Conservation (phyloP, 2,797 vertebrate species). For the Clarias laeviceps region DNA sequence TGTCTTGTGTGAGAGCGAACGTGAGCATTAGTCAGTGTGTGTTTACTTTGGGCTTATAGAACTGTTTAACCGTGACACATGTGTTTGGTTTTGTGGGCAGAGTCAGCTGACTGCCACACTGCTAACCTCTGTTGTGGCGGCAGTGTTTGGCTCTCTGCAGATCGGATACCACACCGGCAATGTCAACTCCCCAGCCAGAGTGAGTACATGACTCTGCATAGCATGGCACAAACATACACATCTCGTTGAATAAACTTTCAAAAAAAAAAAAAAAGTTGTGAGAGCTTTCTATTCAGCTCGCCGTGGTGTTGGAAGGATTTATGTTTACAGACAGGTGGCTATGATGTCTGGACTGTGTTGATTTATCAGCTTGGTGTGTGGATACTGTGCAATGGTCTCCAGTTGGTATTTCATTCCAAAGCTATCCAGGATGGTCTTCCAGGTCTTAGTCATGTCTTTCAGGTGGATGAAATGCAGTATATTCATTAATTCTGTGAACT, state of each 20-base stretch:
- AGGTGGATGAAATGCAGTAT: slow-evolving; percentile 46
- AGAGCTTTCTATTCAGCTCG: slow-evolving; percentile 50
- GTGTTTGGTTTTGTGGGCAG: slow-evolving; percentile 57
- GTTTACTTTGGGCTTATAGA: slow-evolving; percentile 24
- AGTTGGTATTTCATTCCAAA: slow-evolving; percentile 33
- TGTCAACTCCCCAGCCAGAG: slow-evolving; percentile 78
- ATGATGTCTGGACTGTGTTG: slow-evolving; percentile 57
- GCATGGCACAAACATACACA: slow-evolving; percentile 54
- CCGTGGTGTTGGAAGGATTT: slow-evolving; percentile 39
- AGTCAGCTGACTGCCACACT: slow-evolving; percentile 71
- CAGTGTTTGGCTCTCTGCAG: slow-evolving; percentile 78
- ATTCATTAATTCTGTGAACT: slow-evolving; percentile 31
- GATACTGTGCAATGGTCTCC: slow-evolving; percentile 33
- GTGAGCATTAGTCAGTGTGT: neutral
- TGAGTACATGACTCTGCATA: slow-evolving; percentile 55
- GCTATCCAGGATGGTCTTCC: slow-evolving; percentile 39
- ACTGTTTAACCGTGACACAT: slow-evolving; percentile 18
- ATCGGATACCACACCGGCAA: slow-evolving; percentile 82
- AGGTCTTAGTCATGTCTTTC: slow-evolving; percentile 58
- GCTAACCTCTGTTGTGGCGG: slow-evolving; percentile 74
- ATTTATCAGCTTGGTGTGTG: slow-evolving; percentile 51
- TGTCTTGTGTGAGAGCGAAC: neutral
- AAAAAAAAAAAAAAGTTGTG: slow-evolving; percentile 34
- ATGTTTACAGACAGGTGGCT: slow-evolving; percentile 56
- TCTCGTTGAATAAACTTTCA: slow-evolving; percentile 60